phyloP scores from a whole-genome alignment of 2,888 invertebrate species.

The Sphinx pinastri region DNA sequence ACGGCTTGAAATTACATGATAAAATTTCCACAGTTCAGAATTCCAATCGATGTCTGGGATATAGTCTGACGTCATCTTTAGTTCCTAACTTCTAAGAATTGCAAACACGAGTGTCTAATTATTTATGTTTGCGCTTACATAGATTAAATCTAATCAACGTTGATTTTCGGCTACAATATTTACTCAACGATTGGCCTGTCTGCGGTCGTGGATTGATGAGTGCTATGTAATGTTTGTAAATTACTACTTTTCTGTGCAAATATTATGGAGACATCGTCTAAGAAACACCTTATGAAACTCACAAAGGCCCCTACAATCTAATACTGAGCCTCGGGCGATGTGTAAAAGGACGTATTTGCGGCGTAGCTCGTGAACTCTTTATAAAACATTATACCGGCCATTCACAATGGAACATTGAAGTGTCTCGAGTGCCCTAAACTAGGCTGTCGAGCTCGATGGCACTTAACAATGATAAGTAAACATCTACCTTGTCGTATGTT shows the following conservation, averaged over 20 bases:
- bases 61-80: neutral
- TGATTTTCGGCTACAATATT: constrained; percentile 25
- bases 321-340: neutral
- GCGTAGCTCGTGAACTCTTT: constrained; percentile 47
- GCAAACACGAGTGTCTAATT: neutral
- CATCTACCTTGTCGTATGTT: constrained; percentile 52
- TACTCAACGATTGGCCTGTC: constrained; percentile 27
- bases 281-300: constrained; percentile 19
- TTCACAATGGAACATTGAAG: constrained; percentile 64
- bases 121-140: constrained; percentile 3
- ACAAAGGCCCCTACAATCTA: constrained; percentile 5
- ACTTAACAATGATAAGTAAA: constrained; percentile 66
- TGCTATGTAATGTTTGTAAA: constrained; percentile 28
- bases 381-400: constrained; percentile 58
- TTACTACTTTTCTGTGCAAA: constrained; percentile 21
- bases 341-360: constrained; percentile 21
- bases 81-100: neutral
- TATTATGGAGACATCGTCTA: constrained; percentile 13
- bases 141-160: constrained; percentile 27
- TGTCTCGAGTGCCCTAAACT: constrained; percentile 62
- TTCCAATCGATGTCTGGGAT: constrained; percentile 1
- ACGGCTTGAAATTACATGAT: constrained; percentile 35
- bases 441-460: constrained; percentile 61
- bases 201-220: constrained; percentile 27
- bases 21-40: constrained; percentile 21